Evolutionary conservation across 2,113 vertebrate species (phyloP).

Genomic region (Oryzias woworae): DNA sequence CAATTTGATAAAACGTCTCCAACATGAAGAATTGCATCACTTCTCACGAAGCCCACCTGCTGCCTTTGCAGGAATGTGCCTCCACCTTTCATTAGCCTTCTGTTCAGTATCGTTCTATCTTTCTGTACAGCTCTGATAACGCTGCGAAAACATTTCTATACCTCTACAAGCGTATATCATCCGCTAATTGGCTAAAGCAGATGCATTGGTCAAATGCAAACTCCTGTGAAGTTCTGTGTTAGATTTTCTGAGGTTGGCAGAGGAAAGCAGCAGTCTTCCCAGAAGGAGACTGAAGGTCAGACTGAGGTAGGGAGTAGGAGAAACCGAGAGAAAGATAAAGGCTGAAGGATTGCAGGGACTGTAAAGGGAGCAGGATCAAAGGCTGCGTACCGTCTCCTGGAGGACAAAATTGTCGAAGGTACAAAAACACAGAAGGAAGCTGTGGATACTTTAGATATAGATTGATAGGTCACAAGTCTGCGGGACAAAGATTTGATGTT

Average conservation of each 20-base stretch:
- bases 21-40: slow-evolving; percentile 4
- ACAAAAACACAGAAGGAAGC: slow-evolving; percentile 5
- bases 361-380: slow-evolving; percentile 29
- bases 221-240: slow-evolving; percentile 37
- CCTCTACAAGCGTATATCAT: slow-evolving; percentile 26
- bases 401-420: slow-evolving; percentile 20
- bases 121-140: slow-evolving; percentile 28
- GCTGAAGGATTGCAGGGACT: slow-evolving; percentile 11
- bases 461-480: background rate
- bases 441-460: slow-evolving; percentile 5
- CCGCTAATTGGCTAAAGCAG: slow-evolving; percentile 44
- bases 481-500: slow-evolving; percentile 9
- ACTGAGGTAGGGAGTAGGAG: slow-evolving; percentile 23
- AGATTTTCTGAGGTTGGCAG: slow-evolving; percentile 22
- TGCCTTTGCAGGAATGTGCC: slow-evolving; percentile 5
- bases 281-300: slow-evolving; percentile 44
- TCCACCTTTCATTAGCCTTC: slow-evolving; percentile 21
- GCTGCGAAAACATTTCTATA: slow-evolving; percentile 23
- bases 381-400: slow-evolving; percentile 1
- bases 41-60: background rate
- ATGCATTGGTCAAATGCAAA: slow-evolving; percentile 50
- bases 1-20: background rate
- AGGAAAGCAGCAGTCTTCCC: slow-evolving; percentile 17
- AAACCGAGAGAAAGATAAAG: slow-evolving; percentile 12
- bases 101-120: slow-evolving; percentile 1